Evolutionary conservation across 2,888 invertebrate species (phyloP).

Genomic region (Aricia artaxerxes): DNA sequence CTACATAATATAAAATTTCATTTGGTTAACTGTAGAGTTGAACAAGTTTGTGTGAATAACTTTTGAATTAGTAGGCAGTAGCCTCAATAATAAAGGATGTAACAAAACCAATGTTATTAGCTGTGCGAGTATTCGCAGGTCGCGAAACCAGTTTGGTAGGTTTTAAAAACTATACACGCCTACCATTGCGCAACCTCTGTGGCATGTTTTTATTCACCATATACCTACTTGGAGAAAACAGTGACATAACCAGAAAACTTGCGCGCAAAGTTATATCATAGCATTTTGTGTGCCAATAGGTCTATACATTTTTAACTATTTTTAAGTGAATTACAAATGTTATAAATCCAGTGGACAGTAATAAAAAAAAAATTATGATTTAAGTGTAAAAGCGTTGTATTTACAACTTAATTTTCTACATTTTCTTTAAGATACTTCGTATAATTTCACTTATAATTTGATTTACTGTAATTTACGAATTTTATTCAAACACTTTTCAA

Average conservation of each 20-base stretch:
- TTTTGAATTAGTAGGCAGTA: background rate
- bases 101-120: background rate
- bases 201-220: background rate
- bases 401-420: too few relatives aligned
- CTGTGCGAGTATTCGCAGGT: slow-evolving; percentile 27
- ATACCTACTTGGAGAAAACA: background rate
- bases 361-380: too few relatives aligned
- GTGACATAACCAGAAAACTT: background rate
- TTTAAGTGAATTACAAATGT: too few relatives aligned
- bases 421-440: too few relatives aligned
- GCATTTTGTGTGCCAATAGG: background rate
- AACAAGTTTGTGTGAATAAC: background rate
- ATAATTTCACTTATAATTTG: too few relatives aligned
- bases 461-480: too few relatives aligned
- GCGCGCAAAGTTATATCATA: background rate
- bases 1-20: too few relatives aligned
- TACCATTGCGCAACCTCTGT: slow-evolving; percentile 26
- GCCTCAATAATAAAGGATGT: background rate
- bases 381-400: too few relatives aligned
- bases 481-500: background rate
- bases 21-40: too few relatives aligned
- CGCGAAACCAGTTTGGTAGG: slow-evolving; percentile 30
- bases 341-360: too few relatives aligned
- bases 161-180: slow-evolving; percentile 30
- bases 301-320: too few relatives aligned